Percentiles rank a stretch among this genome's conserved stretches.
phyloP scores from a whole-genome alignment of 2,113 vertebrate genomes.

The Aramus guarauna region DNA sequence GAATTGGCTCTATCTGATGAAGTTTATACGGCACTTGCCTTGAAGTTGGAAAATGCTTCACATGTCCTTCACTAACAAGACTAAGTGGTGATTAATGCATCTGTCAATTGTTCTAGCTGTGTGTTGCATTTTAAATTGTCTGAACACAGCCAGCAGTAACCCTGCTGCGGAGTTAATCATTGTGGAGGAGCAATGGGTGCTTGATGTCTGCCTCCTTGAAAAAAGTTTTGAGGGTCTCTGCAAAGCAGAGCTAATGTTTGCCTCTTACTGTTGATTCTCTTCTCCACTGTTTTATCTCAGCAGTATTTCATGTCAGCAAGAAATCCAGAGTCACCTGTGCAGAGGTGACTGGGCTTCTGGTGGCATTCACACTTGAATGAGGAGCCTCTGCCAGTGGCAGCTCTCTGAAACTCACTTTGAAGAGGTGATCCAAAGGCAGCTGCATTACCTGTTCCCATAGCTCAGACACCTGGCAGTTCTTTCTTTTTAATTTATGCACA shows the following conservation, averaged over 20 bases:
- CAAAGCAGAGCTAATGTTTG: not conserved
- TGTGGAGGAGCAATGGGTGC: not conserved
- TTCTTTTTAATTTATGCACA: not conserved
- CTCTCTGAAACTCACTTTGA: not conserved
- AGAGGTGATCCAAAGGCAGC: not conserved
- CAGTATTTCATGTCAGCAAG: not conserved
- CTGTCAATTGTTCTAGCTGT: not conserved
- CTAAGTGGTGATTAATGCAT: not conserved
- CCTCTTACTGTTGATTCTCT: not conserved
- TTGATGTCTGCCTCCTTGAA: not conserved
- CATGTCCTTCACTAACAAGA: accelerated
- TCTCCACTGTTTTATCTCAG: not conserved
- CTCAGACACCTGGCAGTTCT: not conserved
- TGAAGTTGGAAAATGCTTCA: not conserved
- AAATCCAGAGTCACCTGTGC: not conserved
- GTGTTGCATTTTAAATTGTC: not conserved
- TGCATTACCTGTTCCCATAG: not conserved
- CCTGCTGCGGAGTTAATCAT: not conserved
- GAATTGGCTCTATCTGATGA: not conserved
- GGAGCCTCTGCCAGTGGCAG: not conserved
- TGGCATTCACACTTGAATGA: not conserved
- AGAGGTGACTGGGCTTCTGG: not conserved
- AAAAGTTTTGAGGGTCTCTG: not conserved
- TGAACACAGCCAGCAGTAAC: not conserved
- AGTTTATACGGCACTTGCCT: not conserved